Base-by-base conservation (phyloP, 2,888 invertebrate genomes). In the Agapostemon virescens region DNA sequence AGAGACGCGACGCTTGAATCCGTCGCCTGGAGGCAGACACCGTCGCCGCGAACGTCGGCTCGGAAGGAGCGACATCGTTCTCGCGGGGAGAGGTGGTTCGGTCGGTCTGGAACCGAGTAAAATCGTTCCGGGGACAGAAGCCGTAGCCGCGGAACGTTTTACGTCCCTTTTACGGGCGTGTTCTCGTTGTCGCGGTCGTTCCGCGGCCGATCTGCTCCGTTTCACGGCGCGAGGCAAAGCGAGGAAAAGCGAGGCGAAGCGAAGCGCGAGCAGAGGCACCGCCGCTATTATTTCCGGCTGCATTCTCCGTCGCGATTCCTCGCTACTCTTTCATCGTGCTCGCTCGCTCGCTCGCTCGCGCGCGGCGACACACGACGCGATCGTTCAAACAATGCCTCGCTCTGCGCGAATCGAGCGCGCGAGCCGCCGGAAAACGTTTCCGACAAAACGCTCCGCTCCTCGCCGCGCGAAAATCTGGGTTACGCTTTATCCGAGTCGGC, bases 271-370 rank as follows among this genome's bases (percentile, higher is more conserved):
- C 45, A 45, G 45, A 23, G 52, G 52, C 23, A 11, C 61, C 66
- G 61, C 63, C 70, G 71, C 82, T 82, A 88, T 88, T 88, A 89
- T 88, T 89, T 87, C 88, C 85, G 83, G 81, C 84, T 82, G 82
- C n/a, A 33, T 81, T 55, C 55, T 55, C 67, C 79, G 49, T 67
- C 71, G 69, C 76, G 80, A 76, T 74, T 77, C 76, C 70, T 52
- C 30, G 75, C 49, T 20, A 20, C 58, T 30, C 38, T 55, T 74
- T 83, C 79, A 82, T 80, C 69, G 79, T 75, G 33, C 3, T 11
- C 26, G 23, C 30, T 30, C 73, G 17, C 67, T 55, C 23, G 52
- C 23, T 2, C n/a, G 49, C 11, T n/a, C n/a, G n/a, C 9, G 55
- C 17, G 11, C 17, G 6, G 26, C 79, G 80, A 85, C 83, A 85